Percentiles rank a stretch among this genome's conserved stretches.
These are phyloP conservation scores for Drosophila truncata DNA, from an alignment of 1,140 invertebrate genomes.

Conservation along the genomic window DNA sequence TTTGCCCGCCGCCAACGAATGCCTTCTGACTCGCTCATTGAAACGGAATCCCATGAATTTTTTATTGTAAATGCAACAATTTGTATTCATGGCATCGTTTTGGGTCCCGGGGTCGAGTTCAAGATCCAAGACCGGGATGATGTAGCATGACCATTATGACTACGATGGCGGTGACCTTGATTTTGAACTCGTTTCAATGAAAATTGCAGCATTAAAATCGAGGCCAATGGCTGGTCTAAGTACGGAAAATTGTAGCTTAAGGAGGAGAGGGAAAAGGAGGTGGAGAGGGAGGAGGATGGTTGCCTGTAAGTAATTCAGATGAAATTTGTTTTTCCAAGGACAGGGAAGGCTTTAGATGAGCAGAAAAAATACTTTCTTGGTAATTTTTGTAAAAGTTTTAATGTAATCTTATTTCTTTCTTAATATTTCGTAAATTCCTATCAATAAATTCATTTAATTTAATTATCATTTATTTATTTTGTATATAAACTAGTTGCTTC, in stretches of 20 bases:
- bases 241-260: background rate
- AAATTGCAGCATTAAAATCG: slow-evolving; percentile 64
- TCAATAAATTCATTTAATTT: background rate
- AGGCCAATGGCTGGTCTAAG: slow-evolving; percentile 59
- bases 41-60: slow-evolving; percentile 76
- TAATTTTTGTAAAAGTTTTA: background rate
- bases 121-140: slow-evolving; percentile 57
- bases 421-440: background rate
- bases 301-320: slow-evolving; percentile 12
- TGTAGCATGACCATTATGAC: slow-evolving; percentile 58
- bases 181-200: slow-evolving; percentile 76
- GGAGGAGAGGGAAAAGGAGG: background rate
- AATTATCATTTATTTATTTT: too few relatives aligned
- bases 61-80: slow-evolving; percentile 76
- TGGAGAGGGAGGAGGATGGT: background rate
- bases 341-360: background rate
- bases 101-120: slow-evolving; percentile 40
- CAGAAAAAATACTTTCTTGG: background rate
- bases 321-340: slow-evolving; percentile 3
- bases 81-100: slow-evolving; percentile 75
- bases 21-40: slow-evolving; percentile 52
- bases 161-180: slow-evolving; percentile 59
- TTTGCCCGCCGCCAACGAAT: background rate
- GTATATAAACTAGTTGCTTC: background rate
- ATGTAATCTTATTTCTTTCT: background rate